Percentiles rank a stretch among this genome's conserved stretches.
Conservation (phyloP, 2,888 invertebrate genomes). For the Eupelmus urozonus region DNA sequence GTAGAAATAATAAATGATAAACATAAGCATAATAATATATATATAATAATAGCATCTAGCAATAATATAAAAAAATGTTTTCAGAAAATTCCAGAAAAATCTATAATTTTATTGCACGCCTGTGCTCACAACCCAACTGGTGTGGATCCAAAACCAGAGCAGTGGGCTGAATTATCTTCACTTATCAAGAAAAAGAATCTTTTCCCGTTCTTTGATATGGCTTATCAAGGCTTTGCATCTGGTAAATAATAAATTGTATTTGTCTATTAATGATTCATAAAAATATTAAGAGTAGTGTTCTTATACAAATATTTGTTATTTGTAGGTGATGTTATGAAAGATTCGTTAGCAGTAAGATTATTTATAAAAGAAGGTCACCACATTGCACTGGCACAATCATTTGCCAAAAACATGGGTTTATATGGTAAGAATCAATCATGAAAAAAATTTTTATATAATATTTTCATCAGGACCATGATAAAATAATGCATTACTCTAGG, state of each 20-base stretch:
- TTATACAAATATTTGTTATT: constrained; percentile 62
- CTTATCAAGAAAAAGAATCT: constrained; percentile 89
- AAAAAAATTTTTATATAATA: not conserved
- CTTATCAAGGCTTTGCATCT: constrained; percentile 97
- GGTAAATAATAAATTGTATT: constrained; percentile 74
- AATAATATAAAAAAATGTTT: constrained; percentile 65
- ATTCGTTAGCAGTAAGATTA: constrained; percentile 92
- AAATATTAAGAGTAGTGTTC: constrained; percentile 37
- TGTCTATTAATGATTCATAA: not conserved
- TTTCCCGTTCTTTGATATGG: constrained; percentile 98
- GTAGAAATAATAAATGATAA: no score
- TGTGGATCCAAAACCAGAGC: constrained; percentile 91
- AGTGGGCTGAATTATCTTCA: constrained; percentile 93
- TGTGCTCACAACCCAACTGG: constrained; percentile 99
- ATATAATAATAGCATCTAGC: no score
- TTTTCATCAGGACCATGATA: constrained; percentile 1
- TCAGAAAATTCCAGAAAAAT: constrained; percentile 94
- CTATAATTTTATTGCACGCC: constrained; percentile 94
- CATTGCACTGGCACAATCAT: constrained; percentile 93
- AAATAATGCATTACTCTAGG: constrained; percentile 78
- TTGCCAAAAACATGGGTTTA: constrained; percentile 97
- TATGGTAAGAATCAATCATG: constrained; percentile 79
- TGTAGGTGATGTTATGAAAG: constrained; percentile 87
- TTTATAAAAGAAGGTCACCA: constrained; percentile 94
- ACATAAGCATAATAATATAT: no score